Evolutionary conservation across 2,113 vertebrate genomes (phyloP), one percentile per base, ranked within the genome.

Genomic region (Laterallus jamaicensis): DNA sequence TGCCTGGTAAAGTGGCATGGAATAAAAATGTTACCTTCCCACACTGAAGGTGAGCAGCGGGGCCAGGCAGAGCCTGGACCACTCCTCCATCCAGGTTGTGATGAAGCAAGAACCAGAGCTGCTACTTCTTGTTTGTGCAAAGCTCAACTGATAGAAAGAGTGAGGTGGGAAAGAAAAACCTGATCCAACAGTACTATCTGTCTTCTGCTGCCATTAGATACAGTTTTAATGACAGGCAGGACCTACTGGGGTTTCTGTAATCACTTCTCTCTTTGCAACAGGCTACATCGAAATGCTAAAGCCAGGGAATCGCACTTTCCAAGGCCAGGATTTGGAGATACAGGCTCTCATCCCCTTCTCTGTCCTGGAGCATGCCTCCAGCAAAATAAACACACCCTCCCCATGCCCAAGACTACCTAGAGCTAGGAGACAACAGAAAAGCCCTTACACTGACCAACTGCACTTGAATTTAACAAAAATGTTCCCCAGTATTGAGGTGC

Each of bases 1-100:
- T 94, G 71, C 93, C 95, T 95, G 82, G 87, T 84, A 94, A 95
- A 96, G 92, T 86, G 84, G 56, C 7, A 4, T 39, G 54, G 88
- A 95, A 83, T 84, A 83, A 95, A 96, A 87, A 78, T 2, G 4
- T 32, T 14, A 58, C 87, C 81, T 68, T 78, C 74, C 71, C 4
- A 29, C 56, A 28, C 44, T 6, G 4, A 74, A 87, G 54, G 64
- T 7, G 18, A 86, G 58, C 70, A 71, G 32, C 1, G 7, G 74
- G 25, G 35, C 82, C 9, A 6, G 78, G 59, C 68, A 77, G n/a
- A 86, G 54, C 47, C 21, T 52, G 44, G 63, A 35, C 40, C 67
- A 3, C 40, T 68, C 10, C 7, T 59, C 62, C 11, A 6, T 39
- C 28, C 17, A 73, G 77, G 22, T 21, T 77, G 35, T 9, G 22